Conservation (phyloP, 2,888 invertebrate genomes). For the Julus scandinavius region DNA sequence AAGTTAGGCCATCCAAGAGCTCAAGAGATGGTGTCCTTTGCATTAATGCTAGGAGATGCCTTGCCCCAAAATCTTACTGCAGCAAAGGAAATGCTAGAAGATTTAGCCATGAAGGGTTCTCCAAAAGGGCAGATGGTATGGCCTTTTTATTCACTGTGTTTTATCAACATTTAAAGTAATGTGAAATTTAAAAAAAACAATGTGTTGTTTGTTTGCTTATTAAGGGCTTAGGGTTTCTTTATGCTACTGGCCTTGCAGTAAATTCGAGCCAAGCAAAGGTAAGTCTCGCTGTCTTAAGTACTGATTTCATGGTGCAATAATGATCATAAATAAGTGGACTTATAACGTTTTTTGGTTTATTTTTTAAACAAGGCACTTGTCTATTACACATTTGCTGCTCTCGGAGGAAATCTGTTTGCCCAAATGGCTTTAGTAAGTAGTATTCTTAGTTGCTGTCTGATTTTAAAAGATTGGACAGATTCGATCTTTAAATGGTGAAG, state of each 20-base stretch:
- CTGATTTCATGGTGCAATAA: neutral
- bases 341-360: neutral
- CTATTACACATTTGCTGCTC: conserved; percentile 90
- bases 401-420: conserved; percentile 91
- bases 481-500: neutral
- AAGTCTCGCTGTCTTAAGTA: neutral
- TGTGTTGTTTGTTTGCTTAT: neutral
- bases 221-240: conserved; percentile 85
- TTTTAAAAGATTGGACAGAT: neutral
- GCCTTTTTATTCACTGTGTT: neutral
- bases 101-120: conserved; percentile 79
- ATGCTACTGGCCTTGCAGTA: conserved; percentile 86
- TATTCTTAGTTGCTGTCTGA: conserved; percentile 62
- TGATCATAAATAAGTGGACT: neutral
- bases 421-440: conserved; percentile 85
- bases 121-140: conserved; percentile 89
- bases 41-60: conserved; percentile 84
- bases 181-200: neutral
- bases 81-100: conserved; percentile 80
- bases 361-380: conserved; percentile 73
- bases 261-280: conserved; percentile 86
- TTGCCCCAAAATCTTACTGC: conserved; percentile 79
- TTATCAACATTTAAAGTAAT: neutral
- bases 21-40: conserved; percentile 87
- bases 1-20: conserved; percentile 83